Evolutionary conservation across 2,113 vertebrate genomes (phyloP).

Genomic region (Caranx melampygus): DNA sequence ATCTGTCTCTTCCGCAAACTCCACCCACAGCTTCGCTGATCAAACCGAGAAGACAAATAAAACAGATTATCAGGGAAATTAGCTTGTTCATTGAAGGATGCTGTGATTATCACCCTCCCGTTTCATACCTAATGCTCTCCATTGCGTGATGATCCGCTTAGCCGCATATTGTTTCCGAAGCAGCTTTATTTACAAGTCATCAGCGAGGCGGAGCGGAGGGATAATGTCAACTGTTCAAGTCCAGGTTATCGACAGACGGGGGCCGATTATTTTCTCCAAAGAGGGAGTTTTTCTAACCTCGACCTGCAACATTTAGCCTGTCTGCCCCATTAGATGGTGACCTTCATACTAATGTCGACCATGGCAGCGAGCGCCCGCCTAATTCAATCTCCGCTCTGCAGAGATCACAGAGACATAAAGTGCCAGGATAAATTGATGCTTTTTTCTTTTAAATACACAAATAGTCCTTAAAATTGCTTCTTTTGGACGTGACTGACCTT

Average conservation of each 20-base stretch:
- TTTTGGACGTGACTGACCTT: neutral
- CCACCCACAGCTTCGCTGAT: neutral
- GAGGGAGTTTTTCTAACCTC: constrained; percentile 56
- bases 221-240: constrained; percentile 49
- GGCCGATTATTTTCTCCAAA: constrained; percentile 33
- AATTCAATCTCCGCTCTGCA: constrained; percentile 24
- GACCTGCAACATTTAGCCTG: constrained; percentile 57
- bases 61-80: constrained; percentile 46
- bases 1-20: neutral
- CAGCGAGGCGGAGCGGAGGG: constrained; percentile 14
- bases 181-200: constrained; percentile 64
- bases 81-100: constrained; percentile 48
- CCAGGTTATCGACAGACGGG: constrained; percentile 51
- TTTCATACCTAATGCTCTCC: constrained; percentile 54
- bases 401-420: constrained; percentile 17
- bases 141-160: constrained; percentile 43
- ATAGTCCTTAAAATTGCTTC: constrained; percentile 1
- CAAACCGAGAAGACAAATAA: constrained; percentile 1
- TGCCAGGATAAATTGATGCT: neutral
- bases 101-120: constrained; percentile 50
- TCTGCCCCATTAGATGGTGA: constrained; percentile 60
- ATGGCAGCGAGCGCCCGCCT: constrained; percentile 9
- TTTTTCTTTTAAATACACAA: constrained; percentile 4
- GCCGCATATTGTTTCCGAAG: constrained; percentile 50
- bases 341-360: constrained; percentile 60